These are phyloP conservation scores for Oryzaephilus surinamensis DNA, from an alignment of 1,140 invertebrate genomes.

Conservation along the genomic window DNA sequence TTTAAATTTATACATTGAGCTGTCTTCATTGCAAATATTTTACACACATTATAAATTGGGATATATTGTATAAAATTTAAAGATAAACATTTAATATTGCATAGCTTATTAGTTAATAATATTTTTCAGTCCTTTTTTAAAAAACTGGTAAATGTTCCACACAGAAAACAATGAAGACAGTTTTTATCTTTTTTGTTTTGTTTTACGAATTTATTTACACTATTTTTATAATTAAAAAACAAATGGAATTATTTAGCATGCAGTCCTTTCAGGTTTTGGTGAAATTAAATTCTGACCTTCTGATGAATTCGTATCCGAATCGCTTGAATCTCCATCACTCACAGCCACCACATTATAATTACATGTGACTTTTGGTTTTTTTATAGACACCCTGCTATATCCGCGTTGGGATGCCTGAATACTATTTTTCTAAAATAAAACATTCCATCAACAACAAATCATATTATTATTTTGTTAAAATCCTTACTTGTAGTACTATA, in stretches of 20 bases:
- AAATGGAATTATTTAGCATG: constrained; percentile 22
- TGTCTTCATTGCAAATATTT: constrained; percentile 24
- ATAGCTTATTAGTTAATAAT: too few relatives aligned
- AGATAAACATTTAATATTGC: too few relatives aligned
- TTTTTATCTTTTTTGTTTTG: constrained; percentile 13
- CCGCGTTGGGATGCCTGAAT: constrained; percentile 25
- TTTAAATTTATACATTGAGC: constrained; percentile 19
- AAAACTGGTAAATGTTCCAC: constrained; percentile 2
- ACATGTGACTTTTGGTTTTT: constrained; percentile 36
- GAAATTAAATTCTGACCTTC: constrained; percentile 29
- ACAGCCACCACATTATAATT: constrained; percentile 36
- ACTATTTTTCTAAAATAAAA: constrained; percentile 27
- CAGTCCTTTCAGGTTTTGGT: constrained; percentile 28
- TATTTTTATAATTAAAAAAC: constrained; percentile 8
- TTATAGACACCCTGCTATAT: constrained; percentile 35
- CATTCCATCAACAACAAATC: neutral
- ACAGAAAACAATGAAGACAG: constrained; percentile 26
- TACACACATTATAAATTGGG: neutral
- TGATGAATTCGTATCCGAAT: constrained; percentile 31
- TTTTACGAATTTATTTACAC: neutral
- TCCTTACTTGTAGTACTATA: constrained; percentile 52
- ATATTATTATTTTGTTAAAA: neutral
- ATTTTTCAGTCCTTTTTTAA: constrained; percentile 2
- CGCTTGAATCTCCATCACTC: constrained; percentile 33
- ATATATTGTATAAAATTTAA: too few relatives aligned